These are phyloP conservation scores for Odontocerum albicorne DNA, from an alignment of 2,888 invertebrate species.

Conservation along the genomic window DNA sequence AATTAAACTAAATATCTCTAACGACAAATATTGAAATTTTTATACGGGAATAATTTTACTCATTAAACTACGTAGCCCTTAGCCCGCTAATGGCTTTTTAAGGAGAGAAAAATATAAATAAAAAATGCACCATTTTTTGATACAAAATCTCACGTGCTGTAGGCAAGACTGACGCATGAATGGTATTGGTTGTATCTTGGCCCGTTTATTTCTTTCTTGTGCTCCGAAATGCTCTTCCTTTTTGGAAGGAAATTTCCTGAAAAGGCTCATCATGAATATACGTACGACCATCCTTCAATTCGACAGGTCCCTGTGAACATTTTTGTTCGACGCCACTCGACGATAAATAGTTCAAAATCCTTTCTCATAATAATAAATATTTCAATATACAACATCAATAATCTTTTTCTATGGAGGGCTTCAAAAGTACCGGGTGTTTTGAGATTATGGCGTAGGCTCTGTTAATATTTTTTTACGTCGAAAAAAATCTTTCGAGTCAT, in stretches of 20 bases:
- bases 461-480: too few relatives aligned
- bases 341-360: slow-evolving; percentile 35
- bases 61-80: too few relatives aligned
- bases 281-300: slow-evolving; percentile 35
- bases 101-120: neutral
- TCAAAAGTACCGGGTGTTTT: slow-evolving; percentile 18
- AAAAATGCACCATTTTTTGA: too few relatives aligned
- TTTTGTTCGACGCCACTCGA: slow-evolving; percentile 24
- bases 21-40: too few relatives aligned
- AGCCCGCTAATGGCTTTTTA: slow-evolving; percentile 6
- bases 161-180: slow-evolving; percentile 30
- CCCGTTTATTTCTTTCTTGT: slow-evolving; percentile 10
- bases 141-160: slow-evolving; percentile 6
- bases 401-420: slow-evolving; percentile 30
- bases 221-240: slow-evolving; percentile 14
- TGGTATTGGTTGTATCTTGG: slow-evolving; percentile 14
- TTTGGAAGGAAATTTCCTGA: slow-evolving; percentile 10
- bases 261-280: slow-evolving; percentile 28
- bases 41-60: too few relatives aligned
- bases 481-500: too few relatives aligned
- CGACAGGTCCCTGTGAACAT: slow-evolving; percentile 32
- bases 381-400: slow-evolving; percentile 36
- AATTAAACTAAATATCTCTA: too few relatives aligned
- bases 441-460: slow-evolving; percentile 4
- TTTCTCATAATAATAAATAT: slow-evolving; percentile 37